Percentiles rank a stretch among this genome's conserved stretches.
Evolutionary conservation across 2,797 vertebrate species (phyloP).

Genomic region (Australoheros facetus): DNA sequence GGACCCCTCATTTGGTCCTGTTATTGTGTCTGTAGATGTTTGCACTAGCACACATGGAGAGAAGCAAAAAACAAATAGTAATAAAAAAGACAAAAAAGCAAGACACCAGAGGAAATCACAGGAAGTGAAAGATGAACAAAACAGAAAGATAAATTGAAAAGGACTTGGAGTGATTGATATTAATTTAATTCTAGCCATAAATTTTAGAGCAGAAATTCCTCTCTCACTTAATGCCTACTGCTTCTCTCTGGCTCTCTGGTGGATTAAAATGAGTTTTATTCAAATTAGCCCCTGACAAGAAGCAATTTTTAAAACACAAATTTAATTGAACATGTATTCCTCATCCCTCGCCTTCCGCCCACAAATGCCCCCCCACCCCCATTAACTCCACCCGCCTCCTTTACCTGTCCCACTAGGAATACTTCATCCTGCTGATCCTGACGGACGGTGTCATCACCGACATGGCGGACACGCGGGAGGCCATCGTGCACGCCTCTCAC

Average conservation of each 20-base stretch:
- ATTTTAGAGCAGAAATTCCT: conserved; percentile 41
- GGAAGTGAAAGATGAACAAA: conserved; percentile 3
- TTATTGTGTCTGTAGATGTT: conserved; percentile 31
- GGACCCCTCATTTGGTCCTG: not conserved
- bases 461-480: conserved; percentile 98
- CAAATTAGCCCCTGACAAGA: conserved; percentile 57
- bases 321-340: conserved; percentile 26
- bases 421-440: conserved; percentile 97
- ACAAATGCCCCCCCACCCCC: not conserved
- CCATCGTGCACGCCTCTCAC: conserved; percentile 97
- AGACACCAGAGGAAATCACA: conserved; percentile 20
- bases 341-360: not conserved
- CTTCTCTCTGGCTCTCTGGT: conserved; percentile 34
- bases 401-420: conserved; percentile 84
- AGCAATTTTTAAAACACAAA: conserved; percentile 41
- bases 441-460: conserved; percentile 98
- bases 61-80: conserved; percentile 16
- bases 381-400: not conserved
- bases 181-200: conserved; percentile 58
- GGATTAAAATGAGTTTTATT: conserved; percentile 68
- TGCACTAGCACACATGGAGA: not conserved
- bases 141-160: conserved; percentile 20
- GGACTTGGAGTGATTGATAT: conserved; percentile 40
- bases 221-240: conserved; percentile 44
- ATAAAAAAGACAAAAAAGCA: conserved; percentile 18